These are phyloP conservation scores for Pandion haliaetus DNA, from an alignment of 2,113 vertebrate genomes.

Conservation along the genomic window DNA sequence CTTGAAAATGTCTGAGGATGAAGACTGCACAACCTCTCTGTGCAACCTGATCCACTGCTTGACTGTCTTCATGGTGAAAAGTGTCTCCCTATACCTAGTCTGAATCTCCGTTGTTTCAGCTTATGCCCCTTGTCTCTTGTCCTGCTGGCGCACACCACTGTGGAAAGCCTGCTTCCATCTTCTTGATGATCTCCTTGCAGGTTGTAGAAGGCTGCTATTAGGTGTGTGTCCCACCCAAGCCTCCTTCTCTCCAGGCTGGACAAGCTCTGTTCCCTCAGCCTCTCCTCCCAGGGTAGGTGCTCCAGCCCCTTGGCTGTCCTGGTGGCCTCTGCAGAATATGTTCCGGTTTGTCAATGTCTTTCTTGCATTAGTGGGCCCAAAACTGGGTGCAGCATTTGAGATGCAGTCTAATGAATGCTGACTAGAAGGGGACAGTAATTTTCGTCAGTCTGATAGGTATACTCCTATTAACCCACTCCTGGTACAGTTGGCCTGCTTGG, in stretches of 20 bases:
- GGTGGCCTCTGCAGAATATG: background rate
- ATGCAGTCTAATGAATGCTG: background rate
- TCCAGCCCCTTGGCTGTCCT: background rate
- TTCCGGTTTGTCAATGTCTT: background rate
- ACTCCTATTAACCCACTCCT: background rate
- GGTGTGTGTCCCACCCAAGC: background rate
- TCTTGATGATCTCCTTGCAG: background rate
- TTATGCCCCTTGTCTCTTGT: background rate
- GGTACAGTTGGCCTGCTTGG: background rate
- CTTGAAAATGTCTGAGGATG: background rate
- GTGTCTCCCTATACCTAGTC: background rate
- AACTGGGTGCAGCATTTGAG: background rate
- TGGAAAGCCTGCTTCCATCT: background rate
- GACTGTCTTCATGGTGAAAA: background rate
- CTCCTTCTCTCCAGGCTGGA: background rate
- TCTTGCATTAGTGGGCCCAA: background rate
- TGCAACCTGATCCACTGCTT: background rate
- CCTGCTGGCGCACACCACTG: background rate
- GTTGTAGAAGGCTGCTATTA: background rate
- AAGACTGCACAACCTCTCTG: background rate
- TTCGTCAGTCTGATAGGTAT: background rate
- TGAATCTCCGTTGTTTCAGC: background rate
- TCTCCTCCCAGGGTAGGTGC: background rate
- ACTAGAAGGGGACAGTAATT: background rate
- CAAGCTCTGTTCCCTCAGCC: background rate